Percentiles rank a stretch among this genome's conserved stretches.
These are phyloP conservation scores for Octomys mimax DNA, from an alignment of 2,797 vertebrate species.

Conservation along the genomic window DNA sequence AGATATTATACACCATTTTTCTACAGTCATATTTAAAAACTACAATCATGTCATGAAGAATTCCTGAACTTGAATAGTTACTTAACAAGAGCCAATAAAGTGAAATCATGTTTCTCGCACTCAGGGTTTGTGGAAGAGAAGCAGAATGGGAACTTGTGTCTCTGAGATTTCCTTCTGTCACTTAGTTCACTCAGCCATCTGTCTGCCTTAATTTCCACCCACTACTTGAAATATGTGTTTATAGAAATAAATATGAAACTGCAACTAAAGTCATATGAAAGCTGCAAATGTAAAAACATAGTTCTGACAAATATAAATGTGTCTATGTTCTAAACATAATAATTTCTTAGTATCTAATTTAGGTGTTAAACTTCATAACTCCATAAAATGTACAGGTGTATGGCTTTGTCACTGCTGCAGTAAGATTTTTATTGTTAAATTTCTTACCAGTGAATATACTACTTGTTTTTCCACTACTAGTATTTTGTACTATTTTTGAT, in stretches of 20 bases:
- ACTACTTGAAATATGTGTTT: constrained; percentile 79
- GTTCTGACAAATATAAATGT: constrained; percentile 50
- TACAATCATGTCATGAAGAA: neutral
- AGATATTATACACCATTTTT: neutral
- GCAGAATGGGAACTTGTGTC: neutral
- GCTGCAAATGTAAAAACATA: constrained; percentile 67
- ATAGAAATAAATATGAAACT: constrained; percentile 78
- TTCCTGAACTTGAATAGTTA: neutral
- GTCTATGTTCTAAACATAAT: constrained; percentile 23
- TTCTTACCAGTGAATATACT: neutral
- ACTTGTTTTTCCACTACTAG: neutral
- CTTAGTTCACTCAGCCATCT: constrained; percentile 76
- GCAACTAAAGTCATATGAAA: constrained; percentile 78
- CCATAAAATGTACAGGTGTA: neutral
- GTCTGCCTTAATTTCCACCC: constrained; percentile 72
- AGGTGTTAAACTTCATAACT: constrained; percentile 5
- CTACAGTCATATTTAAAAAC: neutral
- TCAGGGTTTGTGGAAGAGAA: neutral
- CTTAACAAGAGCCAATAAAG: neutral
- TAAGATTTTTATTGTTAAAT: constrained; percentile 26
- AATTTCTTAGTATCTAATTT: neutral
- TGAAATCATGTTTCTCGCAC: neutral
- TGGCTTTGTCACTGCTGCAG: neutral
- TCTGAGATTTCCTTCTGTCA: constrained; percentile 29
- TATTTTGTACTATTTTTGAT: neutral